Evolutionary conservation across 2,888 invertebrate genomes (phyloP).

Genomic region (Ochropleura leucogaster): DNA sequence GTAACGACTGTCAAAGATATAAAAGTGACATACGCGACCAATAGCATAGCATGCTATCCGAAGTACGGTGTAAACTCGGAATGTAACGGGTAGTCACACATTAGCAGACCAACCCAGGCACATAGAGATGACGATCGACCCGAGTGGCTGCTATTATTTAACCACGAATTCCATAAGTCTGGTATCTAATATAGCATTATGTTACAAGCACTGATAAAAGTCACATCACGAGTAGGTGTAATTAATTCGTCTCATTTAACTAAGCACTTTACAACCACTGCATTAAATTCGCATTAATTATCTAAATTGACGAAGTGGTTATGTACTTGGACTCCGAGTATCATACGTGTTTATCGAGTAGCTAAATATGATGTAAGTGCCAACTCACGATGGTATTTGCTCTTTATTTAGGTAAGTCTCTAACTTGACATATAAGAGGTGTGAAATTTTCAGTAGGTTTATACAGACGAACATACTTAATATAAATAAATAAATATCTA

Average conservation of each 20-base stretch:
- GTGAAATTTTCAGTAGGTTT: conserved; percentile 1
- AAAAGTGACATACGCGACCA: too few species aligned
- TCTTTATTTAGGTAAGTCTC: neutral
- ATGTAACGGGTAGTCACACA: too few species aligned
- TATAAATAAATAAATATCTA: too few species aligned
- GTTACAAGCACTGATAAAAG: conserved; percentile 8
- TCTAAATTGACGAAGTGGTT: conserved; percentile 47
- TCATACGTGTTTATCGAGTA: conserved; percentile 7
- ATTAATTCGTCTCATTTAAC: conserved; percentile 13
- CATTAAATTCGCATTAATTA: conserved; percentile 53
- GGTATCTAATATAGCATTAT: neutral
- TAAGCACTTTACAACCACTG: conserved; percentile 19
- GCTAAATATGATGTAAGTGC: conserved; percentile 30
- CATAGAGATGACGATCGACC: too few species aligned
- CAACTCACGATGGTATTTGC: conserved; percentile 27
- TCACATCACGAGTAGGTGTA: neutral
- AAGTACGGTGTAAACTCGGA: too few species aligned
- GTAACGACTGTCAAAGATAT: too few species aligned
- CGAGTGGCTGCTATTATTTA: too few species aligned
- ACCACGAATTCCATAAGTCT: neutral
- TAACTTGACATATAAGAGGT: conserved; percentile 18
- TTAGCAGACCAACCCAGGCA: too few species aligned
- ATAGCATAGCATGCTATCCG: too few species aligned
- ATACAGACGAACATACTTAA: neutral
- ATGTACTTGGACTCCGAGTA: conserved; percentile 26